Base-by-base conservation (phyloP, 2,888 invertebrate species). In the Macrosoma leucophasiata region DNA sequence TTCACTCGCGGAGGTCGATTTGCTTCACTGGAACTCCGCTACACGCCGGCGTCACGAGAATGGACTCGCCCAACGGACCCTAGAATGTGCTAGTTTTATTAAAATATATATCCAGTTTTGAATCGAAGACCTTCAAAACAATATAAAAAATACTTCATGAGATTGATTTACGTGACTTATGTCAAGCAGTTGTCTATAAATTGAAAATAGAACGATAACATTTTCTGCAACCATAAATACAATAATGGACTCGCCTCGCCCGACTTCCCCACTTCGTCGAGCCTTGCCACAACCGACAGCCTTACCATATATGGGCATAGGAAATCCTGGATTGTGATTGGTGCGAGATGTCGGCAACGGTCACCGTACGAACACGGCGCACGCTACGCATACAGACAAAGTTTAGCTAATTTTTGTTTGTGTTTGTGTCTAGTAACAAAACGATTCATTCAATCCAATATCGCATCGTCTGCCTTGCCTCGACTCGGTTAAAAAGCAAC, bases 281-380 rank as follows among this genome's bases (percentile, higher is more conserved):
- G 79, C 76, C 84, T 78, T 66, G 65, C 72, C 73, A 62, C 55
- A 71, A 85, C 84, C 85, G 87, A 84, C 88, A 86, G 87, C 86
- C 86, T 89, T 88, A 89, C 91, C 91, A 89, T 91, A 91, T 91
- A 91, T 90, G 91, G 91, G 88, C 90, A 91, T 90, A 88, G 87
- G 89, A 87, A 87, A 87, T 84, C 67, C 77, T 64, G 86, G 61
- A 55, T 66, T 76, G 71, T 82, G 86, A 91, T 91, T 91, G 91
- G 91, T 81, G 46, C 62, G 78, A 67, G 54, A n/a, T n/a, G n/a
- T 53, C 47, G 53, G 58, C 75, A 77, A 84, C 86, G 84, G 84
- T 84, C 75, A 66, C 72, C 72, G 74, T 77, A 62, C 55, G 57
- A 62, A 77, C 60, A 65, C 46, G 49, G 53, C 55, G 48, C 66